A percentile compares a stretch with the other conserved stretches of the same genome.
Evolutionary conservation across 2,888 invertebrate species (phyloP).

Genomic region (Amblyjoppa proteus): DNA sequence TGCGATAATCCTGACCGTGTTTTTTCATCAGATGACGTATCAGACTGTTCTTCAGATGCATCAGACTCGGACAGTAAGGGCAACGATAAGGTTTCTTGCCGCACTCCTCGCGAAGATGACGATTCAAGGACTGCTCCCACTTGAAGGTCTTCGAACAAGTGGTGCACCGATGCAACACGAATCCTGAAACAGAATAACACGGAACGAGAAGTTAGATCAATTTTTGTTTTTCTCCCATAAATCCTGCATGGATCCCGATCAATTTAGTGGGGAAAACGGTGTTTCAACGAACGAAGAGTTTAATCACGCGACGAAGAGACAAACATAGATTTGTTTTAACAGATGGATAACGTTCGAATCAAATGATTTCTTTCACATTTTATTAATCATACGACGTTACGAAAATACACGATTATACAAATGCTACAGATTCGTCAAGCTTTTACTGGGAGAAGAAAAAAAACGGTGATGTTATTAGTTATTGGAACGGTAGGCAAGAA

Average conservation of each 20-base stretch:
- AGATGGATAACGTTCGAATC: slow-evolving; percentile 22
- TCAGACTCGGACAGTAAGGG: slow-evolving; percentile 61
- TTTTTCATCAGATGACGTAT: slow-evolving; percentile 62
- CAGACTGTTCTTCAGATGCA: slow-evolving; percentile 58
- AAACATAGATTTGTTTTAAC: slow-evolving; percentile 24
- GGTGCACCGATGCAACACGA: slow-evolving; percentile 21
- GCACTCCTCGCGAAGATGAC: slow-evolving; percentile 69
- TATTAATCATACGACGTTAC: slow-evolving; percentile 80
- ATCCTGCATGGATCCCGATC: background rate
- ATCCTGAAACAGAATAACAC: slow-evolving; percentile 65
- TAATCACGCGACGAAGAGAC: slow-evolving; percentile 2
- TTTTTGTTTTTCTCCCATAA: background rate
- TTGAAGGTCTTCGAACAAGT: slow-evolving; percentile 64
- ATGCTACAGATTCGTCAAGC: slow-evolving; percentile 71
- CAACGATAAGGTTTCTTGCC: slow-evolving; percentile 67
- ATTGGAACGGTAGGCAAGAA: slow-evolving; percentile 30
- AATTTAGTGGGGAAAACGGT: background rate
- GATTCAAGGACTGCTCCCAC: slow-evolving; percentile 64
- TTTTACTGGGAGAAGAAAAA: slow-evolving; percentile 19
- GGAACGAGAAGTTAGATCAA: slow-evolving; percentile 31
- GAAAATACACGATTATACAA: slow-evolving; percentile 83
- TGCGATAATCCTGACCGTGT: slow-evolving; percentile 62
- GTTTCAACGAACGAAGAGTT: background rate
- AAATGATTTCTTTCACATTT: slow-evolving; percentile 71
- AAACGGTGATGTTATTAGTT: slow-evolving; percentile 28